phyloP scores from a whole-genome alignment of 2,797 vertebrate species.

The Xiphorhynchus erythropygius region DNA sequence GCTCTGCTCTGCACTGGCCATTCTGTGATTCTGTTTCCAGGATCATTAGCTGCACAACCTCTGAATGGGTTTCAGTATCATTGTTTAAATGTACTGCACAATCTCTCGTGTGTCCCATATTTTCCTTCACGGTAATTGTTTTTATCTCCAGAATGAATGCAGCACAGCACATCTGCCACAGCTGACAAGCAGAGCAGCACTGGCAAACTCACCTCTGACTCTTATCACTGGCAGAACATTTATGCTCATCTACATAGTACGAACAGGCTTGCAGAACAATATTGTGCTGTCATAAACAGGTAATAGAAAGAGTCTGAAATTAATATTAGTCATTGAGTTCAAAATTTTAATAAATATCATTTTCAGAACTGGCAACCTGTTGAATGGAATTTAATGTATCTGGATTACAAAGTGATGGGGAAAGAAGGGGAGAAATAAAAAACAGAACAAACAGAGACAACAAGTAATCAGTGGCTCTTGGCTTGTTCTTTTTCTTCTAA shows the following conservation, averaged over 20 bases:
- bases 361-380: not conserved
- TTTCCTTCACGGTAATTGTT: not conserved
- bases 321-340: not conserved
- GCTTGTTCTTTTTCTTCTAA: not conserved
- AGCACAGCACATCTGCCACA: not conserved
- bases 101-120: not conserved
- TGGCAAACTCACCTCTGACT: accelerated
- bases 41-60: not conserved
- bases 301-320: not conserved
- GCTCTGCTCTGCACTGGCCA: not conserved
- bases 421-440: not conserved
- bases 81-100: not conserved
- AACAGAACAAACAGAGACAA: not conserved
- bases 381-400: not conserved
- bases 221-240: not conserved
- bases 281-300: not conserved
- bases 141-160: not conserved
- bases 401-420: not conserved
- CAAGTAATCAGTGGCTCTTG: not conserved
- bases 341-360: not conserved
- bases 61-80: not conserved
- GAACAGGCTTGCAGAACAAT: not conserved
- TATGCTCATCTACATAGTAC: not conserved
- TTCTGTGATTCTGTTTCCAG: not conserved
- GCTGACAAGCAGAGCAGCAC: not conserved